Evolutionary conservation across 2,797 vertebrate genomes (phyloP).

Genomic region (Lagocephalus sceleratus): DNA sequence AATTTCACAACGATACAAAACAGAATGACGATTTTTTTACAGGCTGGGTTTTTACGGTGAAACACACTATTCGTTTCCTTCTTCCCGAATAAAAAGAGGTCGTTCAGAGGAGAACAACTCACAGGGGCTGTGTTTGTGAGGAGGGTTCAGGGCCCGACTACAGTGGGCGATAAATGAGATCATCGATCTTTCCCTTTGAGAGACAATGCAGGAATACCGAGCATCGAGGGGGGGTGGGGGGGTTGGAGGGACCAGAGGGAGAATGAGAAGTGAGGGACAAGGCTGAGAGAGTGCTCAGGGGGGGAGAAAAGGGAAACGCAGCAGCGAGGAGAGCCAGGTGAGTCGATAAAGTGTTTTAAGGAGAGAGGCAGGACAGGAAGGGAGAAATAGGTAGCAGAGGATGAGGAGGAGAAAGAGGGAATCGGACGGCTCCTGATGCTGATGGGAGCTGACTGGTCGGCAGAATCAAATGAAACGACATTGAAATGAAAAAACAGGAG

Average conservation of each 20-base stretch:
- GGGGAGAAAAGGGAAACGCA: constrained; percentile 20
- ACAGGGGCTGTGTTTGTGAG: constrained; percentile 24
- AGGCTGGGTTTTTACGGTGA: neutral
- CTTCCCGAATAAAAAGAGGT: neutral
- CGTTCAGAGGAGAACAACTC: constrained; percentile 22
- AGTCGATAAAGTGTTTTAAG: constrained; percentile 38
- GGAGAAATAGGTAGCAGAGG: constrained; percentile 2
- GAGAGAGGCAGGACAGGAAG: neutral
- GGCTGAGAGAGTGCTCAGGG: constrained; percentile 17
- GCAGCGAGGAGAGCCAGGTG: constrained; percentile 20
- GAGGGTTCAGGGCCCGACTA: constrained; percentile 41
- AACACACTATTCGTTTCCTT: neutral
- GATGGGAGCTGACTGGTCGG: constrained; percentile 45
- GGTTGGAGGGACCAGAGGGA: constrained; percentile 30
- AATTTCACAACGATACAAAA: too few species aligned
- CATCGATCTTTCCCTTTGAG: constrained; percentile 50
- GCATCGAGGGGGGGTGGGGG: constrained; percentile 28
- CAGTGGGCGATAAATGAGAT: constrained; percentile 49
- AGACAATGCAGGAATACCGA: constrained; percentile 54
- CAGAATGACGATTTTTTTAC: too few species aligned
- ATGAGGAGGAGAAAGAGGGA: neutral
- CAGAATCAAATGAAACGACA: too few species aligned
- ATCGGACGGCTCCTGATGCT: constrained; percentile 33
- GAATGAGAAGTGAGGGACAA: constrained; percentile 33
- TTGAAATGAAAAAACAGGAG: too few species aligned